Evolutionary conservation across 2,797 vertebrate genomes (phyloP).

Genomic region (Perodicticus potto): DNA sequence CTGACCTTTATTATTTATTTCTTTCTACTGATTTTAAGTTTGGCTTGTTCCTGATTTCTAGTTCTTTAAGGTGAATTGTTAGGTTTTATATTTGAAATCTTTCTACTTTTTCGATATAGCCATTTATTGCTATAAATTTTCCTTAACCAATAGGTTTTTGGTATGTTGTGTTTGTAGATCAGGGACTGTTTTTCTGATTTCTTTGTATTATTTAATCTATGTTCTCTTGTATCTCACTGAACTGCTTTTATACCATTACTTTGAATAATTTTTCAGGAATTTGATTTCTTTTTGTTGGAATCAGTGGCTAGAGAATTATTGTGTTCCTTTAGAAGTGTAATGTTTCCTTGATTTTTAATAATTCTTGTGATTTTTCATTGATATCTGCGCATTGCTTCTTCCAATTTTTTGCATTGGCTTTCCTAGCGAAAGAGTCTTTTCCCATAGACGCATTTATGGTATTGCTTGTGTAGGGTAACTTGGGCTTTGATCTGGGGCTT

Average conservation of each 20-base stretch:
- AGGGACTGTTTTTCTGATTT: background rate
- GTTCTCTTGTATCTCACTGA: background rate
- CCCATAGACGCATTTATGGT: background rate
- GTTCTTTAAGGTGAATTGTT: too few species aligned
- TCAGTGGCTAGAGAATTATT: background rate
- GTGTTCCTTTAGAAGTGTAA: background rate
- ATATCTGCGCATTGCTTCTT: background rate
- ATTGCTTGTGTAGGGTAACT: background rate
- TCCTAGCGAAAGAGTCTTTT: background rate
- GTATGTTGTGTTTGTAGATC: background rate
- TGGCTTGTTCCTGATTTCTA: too few species aligned
- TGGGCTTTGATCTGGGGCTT: background rate
- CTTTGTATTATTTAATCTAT: background rate
- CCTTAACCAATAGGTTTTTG: too few species aligned
- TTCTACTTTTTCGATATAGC: too few species aligned
- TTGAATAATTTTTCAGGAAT: background rate
- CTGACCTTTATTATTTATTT: too few species aligned
- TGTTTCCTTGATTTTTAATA: background rate
- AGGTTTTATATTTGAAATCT: too few species aligned
- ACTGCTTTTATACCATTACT: background rate
- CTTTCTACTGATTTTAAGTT: too few species aligned
- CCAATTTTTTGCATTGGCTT: background rate
- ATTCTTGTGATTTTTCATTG: background rate
- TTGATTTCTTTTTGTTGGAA: background rate
- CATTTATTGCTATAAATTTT: too few species aligned